phyloP scores from a whole-genome alignment of 1,140 invertebrate species.

The Bombus waltoni region DNA sequence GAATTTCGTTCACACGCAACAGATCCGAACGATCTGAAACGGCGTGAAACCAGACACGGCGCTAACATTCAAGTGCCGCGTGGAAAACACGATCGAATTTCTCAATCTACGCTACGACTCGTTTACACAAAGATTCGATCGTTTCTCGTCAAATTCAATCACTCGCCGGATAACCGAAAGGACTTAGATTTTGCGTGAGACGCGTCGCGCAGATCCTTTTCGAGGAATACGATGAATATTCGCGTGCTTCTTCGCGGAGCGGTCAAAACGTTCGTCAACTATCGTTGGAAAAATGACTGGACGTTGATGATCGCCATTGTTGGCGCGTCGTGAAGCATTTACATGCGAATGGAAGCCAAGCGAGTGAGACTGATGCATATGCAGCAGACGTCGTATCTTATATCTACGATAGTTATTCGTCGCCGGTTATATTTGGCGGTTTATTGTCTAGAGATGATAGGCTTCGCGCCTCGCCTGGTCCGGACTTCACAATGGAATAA shows the following conservation, averaged over 20 bases:
- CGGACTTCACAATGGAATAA: background rate
- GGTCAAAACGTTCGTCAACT: background rate
- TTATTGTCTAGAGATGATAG: slow-evolving; percentile 28
- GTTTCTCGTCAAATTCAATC: no score
- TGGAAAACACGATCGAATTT: no score
- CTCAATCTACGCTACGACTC: no score
- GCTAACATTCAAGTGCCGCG: no score
- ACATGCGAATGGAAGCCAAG: slow-evolving; percentile 37
- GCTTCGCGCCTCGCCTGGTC: background rate
- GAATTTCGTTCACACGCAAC: no score
- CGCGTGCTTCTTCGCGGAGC: no score
- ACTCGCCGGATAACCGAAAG: no score
- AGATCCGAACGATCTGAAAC: no score
- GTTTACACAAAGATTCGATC: no score
- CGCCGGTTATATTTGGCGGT: slow-evolving; percentile 15
- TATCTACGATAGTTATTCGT: slow-evolving; percentile 20
- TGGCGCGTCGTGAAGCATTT: slow-evolving; percentile 10
- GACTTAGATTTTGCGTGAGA: no score
- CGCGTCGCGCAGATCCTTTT: background rate
- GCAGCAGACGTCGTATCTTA: slow-evolving; percentile 20
- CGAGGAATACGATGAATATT: background rate
- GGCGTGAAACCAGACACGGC: no score
- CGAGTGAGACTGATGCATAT: slow-evolving; percentile 30
- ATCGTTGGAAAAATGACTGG: background rate
- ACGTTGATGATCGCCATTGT: background rate